These are phyloP conservation scores for Apocheima hispidaria DNA, from an alignment of 2,888 invertebrate genomes.

Conservation along the genomic window DNA sequence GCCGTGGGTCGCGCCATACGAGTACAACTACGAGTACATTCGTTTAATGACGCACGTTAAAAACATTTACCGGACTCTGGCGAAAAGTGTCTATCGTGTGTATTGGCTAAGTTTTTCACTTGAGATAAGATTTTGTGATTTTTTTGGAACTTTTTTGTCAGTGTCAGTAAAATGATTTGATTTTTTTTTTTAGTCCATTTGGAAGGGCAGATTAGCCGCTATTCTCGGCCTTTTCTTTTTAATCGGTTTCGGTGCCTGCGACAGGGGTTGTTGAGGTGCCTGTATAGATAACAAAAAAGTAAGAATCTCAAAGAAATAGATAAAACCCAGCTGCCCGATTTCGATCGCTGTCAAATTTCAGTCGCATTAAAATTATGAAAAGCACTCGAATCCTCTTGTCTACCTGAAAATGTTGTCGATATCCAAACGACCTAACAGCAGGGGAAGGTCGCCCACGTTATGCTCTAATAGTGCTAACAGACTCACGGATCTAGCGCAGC, in stretches of 20 bases:
- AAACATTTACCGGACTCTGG: no score
- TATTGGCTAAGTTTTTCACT: constrained; percentile 7
- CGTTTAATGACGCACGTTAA: no score
- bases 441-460: no score
- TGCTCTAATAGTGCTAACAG: no score
- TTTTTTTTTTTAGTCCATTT: constrained; percentile 62
- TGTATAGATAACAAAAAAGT: constrained; percentile 7
- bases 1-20: no score
- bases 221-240: constrained; percentile 77
- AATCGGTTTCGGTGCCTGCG: constrained; percentile 56
- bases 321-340: no score
- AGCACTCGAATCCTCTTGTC: no score
- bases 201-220: constrained; percentile 79
- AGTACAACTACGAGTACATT: background rate
- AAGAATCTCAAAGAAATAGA: background rate
- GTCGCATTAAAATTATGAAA: background rate
- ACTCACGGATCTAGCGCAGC: no score
- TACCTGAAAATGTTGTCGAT: no score
- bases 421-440: no score
- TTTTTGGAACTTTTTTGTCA: constrained; percentile 13
- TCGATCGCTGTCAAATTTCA: background rate
- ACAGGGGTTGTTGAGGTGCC: constrained; percentile 52
- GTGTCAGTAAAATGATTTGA: background rate
- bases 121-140: constrained; percentile 1
- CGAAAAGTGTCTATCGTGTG: constrained; percentile 1